Base-by-base conservation (phyloP, 1,140 invertebrate species). In the Popillia japonica region DNA sequence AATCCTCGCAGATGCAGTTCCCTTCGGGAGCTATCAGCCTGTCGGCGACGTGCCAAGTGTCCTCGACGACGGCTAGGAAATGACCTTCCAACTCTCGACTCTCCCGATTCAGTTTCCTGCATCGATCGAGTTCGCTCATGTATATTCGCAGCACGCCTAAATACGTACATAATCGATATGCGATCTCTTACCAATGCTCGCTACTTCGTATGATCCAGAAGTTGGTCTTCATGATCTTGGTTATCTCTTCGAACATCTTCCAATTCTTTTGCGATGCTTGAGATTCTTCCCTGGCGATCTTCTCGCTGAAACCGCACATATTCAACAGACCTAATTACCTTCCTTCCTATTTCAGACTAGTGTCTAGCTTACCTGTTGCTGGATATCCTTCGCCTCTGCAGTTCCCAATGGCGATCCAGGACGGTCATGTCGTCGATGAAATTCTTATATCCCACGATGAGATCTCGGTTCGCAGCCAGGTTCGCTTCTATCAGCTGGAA, bases 1-100 rank as follows among this genome's bases (percentile, higher is more conserved):
- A 79, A 72, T 79, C 78, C 72, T 79, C 78, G 40, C 78, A 79
- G 41, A 79, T 34, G 48, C 78, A 79, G 76, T 72, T 40, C 4
- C 78, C 78, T 76, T 76, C 48, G 23, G 48, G 9, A 22, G 48
- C 74, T 79, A 79, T 79, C 22, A 79, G 55, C 23, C 40, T n/a
- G 44, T 79, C 78, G 7, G 78, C 55, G n/a, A 79, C 55, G 17
- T 79, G 44, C n/a, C 42, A 40, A 14, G 75, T 72, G 22, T 79
- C 75, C 20, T 74, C 78, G 14, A 79, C 75, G 9, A 79, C 41
- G 0, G 75, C 72, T 40, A 76, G 44, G 17, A 79, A 76, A 34
- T 76, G 75, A 34, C 34, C 59, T 40, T 76, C 78, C 6, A 79
- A 27, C 11, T 79, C 74, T 20, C 34, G 10, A 17, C n/a, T 68